Percentiles rank a stretch among this genome's conserved stretches.
Conservation (phyloP, 2,797 vertebrate species). For the Orientallactaga sibirica region DNA sequence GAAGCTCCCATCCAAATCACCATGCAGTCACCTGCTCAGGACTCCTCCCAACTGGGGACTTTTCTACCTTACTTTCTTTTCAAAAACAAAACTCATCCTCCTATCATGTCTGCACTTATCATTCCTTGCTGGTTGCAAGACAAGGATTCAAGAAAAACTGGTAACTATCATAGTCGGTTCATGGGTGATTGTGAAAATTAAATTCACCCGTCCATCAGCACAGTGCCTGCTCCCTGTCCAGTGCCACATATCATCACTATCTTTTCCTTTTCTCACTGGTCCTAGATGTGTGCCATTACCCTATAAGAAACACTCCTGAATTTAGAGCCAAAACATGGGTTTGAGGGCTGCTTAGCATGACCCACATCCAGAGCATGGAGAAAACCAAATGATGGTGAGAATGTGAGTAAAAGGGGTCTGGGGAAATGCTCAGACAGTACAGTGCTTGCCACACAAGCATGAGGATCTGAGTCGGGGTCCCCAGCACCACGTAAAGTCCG, state of each 20-base stretch:
- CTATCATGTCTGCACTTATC: too few relatives aligned
- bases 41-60: too few relatives aligned
- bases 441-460: too few relatives aligned
- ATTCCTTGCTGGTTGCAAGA: too few relatives aligned
- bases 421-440: neutral
- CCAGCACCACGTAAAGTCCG: too few relatives aligned
- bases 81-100: too few relatives aligned
- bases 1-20: too few relatives aligned
- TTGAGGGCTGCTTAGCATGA: neutral
- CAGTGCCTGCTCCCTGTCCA: neutral
- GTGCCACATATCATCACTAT: neutral
- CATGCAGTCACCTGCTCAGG: too few relatives aligned
- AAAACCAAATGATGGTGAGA: accelerated
- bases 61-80: too few relatives aligned
- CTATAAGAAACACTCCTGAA: neutral
- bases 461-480: too few relatives aligned
- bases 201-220: neutral
- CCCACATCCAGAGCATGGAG: neutral
- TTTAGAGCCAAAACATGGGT: neutral
- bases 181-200: neutral
- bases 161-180: neutral
- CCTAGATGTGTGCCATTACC: too few relatives aligned
- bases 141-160: too few relatives aligned
- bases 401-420: accelerated
- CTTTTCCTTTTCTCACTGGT: neutral